phyloP scores from a whole-genome alignment of 2,797 vertebrate species.

The Artibeus lituratus region DNA sequence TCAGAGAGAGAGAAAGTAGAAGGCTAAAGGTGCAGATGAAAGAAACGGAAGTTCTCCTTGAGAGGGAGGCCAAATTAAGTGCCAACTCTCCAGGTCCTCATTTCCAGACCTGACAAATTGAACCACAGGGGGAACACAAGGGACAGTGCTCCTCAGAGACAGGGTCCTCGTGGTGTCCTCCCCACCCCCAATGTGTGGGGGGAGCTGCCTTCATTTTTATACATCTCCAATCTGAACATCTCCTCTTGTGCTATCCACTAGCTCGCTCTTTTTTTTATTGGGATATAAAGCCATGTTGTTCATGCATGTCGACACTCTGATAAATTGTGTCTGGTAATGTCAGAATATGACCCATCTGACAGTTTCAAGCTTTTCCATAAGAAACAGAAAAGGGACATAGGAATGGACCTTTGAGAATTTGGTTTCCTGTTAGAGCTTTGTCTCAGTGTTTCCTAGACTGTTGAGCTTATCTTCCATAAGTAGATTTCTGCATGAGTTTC shows the following conservation, averaged over 20 bases:
- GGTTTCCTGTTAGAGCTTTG: neutral
- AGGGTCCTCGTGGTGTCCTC: neutral
- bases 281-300: neutral
- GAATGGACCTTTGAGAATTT: neutral
- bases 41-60: constrained; percentile 57
- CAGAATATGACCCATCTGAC: neutral
- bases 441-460: neutral
- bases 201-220: neutral
- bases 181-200: fast-evolving
- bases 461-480: neutral
- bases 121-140: constrained; percentile 28
- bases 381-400: neutral
- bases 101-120: neutral
- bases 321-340: neutral
- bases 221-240: no score
- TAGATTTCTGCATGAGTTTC: neutral
- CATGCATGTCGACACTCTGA: neutral
- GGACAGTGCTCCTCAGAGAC: neutral
- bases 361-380: neutral
- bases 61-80: neutral
- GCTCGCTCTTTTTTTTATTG: neutral
- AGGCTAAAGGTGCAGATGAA: constrained; percentile 68
- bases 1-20: constrained; percentile 70
- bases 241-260: neutral
- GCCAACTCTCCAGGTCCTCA: neutral